These are phyloP conservation scores for Xestia ashworthii DNA, from an alignment of 2,888 invertebrate species.

Conservation along the genomic window DNA sequence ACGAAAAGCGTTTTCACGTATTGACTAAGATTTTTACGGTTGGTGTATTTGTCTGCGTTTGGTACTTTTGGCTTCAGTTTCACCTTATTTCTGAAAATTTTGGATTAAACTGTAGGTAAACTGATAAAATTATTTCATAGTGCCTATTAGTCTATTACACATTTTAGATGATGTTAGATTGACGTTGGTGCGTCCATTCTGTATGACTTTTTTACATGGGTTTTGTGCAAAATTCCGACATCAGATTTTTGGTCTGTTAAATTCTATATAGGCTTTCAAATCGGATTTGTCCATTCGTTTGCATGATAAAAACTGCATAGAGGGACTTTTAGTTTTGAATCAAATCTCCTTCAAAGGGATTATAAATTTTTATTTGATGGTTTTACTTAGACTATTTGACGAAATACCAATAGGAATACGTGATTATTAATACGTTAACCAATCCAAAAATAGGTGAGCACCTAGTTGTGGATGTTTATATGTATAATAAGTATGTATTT, in stretches of 20 bases:
- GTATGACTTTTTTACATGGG: not conserved
- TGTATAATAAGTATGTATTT: no score
- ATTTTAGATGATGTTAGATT: slow-evolving; percentile 1
- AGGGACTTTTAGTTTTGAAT: slow-evolving; percentile 18
- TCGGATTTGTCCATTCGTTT: slow-evolving; percentile 42
- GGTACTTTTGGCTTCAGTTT: no score
- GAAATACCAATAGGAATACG: not conserved
- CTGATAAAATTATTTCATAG: not conserved
- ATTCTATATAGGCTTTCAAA: slow-evolving; percentile 31
- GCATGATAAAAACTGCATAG: slow-evolving; percentile 13
- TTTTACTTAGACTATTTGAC: slow-evolving; percentile 16
- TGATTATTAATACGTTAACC: not conserved
- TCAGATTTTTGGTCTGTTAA: slow-evolving; percentile 19
- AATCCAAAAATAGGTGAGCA: no score
- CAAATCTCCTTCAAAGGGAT: not conserved
- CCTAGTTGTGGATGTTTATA: no score
- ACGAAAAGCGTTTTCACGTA: not conserved
- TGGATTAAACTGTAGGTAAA: not conserved
- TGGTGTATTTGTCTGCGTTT: not conserved
- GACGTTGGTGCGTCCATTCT: not conserved
- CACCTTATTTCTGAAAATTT: not conserved
- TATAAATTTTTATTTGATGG: not conserved
- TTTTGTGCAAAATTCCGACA: slow-evolving; percentile 3
- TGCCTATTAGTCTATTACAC: not conserved
- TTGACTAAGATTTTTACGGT: not conserved